Conservation (phyloP, 2,797 vertebrate genomes). For the Anguilla pacifica region DNA sequence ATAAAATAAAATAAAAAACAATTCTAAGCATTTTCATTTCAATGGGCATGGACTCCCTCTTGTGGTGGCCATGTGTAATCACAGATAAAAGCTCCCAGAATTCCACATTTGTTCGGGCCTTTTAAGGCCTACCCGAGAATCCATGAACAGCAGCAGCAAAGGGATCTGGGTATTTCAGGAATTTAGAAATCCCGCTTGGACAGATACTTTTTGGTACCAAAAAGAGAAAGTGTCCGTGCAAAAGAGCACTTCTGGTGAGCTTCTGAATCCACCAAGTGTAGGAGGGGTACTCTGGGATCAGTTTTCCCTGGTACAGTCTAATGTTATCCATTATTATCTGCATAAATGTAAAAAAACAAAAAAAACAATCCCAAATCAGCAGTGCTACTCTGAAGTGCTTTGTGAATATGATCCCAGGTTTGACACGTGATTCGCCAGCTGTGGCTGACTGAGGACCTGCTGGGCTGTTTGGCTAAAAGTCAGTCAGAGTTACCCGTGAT, state of each 20-base stretch:
- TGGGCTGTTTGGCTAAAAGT: background rate
- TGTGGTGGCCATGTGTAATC: background rate
- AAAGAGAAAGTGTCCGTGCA: background rate
- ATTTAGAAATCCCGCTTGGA: background rate
- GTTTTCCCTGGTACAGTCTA: background rate
- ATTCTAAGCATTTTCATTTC: background rate
- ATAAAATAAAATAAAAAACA: background rate
- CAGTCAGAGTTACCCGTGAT: background rate
- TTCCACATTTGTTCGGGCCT: background rate
- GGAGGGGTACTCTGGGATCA: background rate
- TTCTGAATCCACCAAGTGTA: background rate
- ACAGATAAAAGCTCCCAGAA: background rate
- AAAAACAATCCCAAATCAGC: background rate
- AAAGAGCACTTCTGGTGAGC: background rate
- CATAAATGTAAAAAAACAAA: background rate
- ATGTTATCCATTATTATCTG: background rate
- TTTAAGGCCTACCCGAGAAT: background rate
- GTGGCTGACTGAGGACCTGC: too few relatives aligned
- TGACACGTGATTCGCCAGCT: too few relatives aligned
- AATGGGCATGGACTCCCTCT: constrained; percentile 2
- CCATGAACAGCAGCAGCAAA: background rate
- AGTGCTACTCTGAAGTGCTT: background rate
- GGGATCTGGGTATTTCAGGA: background rate
- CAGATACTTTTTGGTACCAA: background rate
- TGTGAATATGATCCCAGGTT: too few relatives aligned